Conservation (phyloP, 2,888 invertebrate species). For the Punctoribates punctum region DNA sequence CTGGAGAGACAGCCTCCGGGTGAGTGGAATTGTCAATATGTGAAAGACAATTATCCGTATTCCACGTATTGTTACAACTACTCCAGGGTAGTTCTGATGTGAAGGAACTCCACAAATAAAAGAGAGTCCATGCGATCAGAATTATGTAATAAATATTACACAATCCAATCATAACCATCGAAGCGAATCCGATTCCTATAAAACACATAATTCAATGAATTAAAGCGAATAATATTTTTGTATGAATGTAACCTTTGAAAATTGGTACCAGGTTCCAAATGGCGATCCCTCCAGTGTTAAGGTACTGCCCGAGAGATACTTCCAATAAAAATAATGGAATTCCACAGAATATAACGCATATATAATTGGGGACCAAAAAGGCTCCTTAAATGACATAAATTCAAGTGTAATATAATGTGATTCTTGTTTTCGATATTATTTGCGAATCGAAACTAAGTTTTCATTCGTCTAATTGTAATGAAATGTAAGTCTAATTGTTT, state of each 20-base stretch:
- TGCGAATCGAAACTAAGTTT: neutral
- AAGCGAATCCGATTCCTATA: slow-evolving; percentile 49
- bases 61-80: slow-evolving; percentile 54
- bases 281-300: slow-evolving; percentile 82
- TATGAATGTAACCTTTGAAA: slow-evolving; percentile 64
- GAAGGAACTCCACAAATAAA: slow-evolving; percentile 52
- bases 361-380: slow-evolving; percentile 84
- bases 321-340: slow-evolving; percentile 94
- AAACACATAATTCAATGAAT: neutral
- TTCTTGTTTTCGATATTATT: no score
- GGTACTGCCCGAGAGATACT: slow-evolving; percentile 87
- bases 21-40: slow-evolving; percentile 56
- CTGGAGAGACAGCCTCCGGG: slow-evolving; percentile 50
- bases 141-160: slow-evolving; percentile 49
- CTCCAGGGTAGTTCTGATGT: slow-evolving; percentile 54
- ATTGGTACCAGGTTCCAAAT: slow-evolving; percentile 90
- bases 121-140: slow-evolving; percentile 47
- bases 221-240: neutral
- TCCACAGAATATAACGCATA: slow-evolving; percentile 87
- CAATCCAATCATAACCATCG: slow-evolving; percentile 48
- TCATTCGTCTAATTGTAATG: neutral
- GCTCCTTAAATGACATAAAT: slow-evolving; percentile 63
- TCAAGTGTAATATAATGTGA: no score
- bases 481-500: neutral
- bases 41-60: slow-evolving; percentile 54